Evolutionary conservation across 2,113 vertebrate species (phyloP), one percentile per base, ranked within the genome.

Genomic region (Rhinopomastus cyanomelas): DNA sequence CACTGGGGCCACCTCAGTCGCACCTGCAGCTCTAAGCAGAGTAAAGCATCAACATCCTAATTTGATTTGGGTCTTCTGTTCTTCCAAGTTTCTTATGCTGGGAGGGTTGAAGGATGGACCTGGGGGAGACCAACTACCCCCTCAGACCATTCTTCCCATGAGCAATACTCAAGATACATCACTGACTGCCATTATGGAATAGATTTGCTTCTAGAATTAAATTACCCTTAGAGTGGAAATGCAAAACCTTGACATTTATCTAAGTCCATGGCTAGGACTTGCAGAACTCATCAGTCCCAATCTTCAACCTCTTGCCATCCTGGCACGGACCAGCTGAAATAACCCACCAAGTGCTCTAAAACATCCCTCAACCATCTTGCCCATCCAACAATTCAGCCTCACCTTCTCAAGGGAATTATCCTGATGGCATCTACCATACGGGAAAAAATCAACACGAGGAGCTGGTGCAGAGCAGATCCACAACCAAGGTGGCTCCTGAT

Each of bases 111-210:
- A 57, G 26, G 53, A 60, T 49, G 32, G 29, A 30, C 8, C 16
- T 19, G 2, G 1, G 4, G 5, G 37, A 21, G 23, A 56, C 9
- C 1, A 1, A 22, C 4, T 14, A 21, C 21, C 44, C 23, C 16
- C n/a, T n/a, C 8, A 8, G 3, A 25, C 27, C n/a, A 11, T 29
- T 51, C 61, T 12, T 80, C 22, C 48, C 29, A 49, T 39, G n/a
- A n/a, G 12, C 34, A 44, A 17, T 22, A 26, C 22, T 29, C 44
- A 68, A n/a, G 29, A 20, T 10, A 11, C 1, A 10, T 22, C 17
- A 13, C 1, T 53, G 19, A n/a, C 37, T 36, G 6, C 26, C n/a
- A 4, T 13, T 26, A 32, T 2, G 6, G 12, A 5, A 51, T 22
- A 60, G 11, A 60, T 59, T 18, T 25, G 3, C 57, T 53, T 59